Base-by-base conservation (phyloP, 2,888 invertebrate genomes). In the Ditylenchus weischeri region DNA sequence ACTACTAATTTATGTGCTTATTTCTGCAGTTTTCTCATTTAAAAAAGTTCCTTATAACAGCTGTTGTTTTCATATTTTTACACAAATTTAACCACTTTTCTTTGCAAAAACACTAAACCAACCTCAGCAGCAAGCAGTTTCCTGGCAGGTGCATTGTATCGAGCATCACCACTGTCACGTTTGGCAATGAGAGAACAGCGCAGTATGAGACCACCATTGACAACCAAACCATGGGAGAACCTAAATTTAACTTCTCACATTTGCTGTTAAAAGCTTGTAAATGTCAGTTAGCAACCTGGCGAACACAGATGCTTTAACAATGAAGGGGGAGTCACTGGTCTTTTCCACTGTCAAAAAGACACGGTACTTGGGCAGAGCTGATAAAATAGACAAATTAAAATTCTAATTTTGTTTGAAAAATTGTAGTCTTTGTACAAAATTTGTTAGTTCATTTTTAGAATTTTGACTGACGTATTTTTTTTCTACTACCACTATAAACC, bases 361-460 rank as follows among this genome's bases (percentile, higher is more conserved):
- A 38, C 62, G 67, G 57, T 68, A 71, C 43, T 72, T 72, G 48
- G 71, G 66, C 23, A 72, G 49, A 38, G 62, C 71, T 71, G 43
- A 71, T 66, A n/a, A 35, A 23, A 35, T 38, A 38, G 11, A 38
- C 11, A 38, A 43, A 15, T 29, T 29, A 29, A 29, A 29, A 29
- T 29, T 29, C 5, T 29, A 5, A n/a, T n/a, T n/a, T n/a, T n/a
- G n/a, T n/a, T n/a, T n/a, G n/a, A n/a, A n/a, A n/a, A n/a, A n/a
- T n/a, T n/a, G n/a, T n/a, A n/a, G n/a, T n/a, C n/a, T n/a, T n/a
- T n/a, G n/a, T n/a, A n/a, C n/a, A n/a, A n/a, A n/a, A n/a, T n/a
- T n/a, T n/a, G n/a, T n/a, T n/a, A n/a, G n/a, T n/a, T n/a, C n/a
- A n/a, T n/a, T n/a, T n/a, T n/a, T n/a, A n/a, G n/a, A n/a, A n/a